These are phyloP conservation scores for Girardinus metallicus DNA, from an alignment of 2,797 vertebrate species.

Conservation along the genomic window DNA sequence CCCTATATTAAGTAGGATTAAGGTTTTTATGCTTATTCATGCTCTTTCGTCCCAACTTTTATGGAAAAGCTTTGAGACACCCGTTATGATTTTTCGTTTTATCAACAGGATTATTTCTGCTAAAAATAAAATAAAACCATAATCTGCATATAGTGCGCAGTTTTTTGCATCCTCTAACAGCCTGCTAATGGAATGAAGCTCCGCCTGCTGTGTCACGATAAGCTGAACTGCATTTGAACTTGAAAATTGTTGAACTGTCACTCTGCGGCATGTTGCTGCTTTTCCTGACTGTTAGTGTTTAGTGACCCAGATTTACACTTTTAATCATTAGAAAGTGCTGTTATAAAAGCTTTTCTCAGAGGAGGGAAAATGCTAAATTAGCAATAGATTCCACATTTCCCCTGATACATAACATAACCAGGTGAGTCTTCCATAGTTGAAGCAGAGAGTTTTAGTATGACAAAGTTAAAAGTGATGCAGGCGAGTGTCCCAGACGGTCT, in stretches of 20 bases:
- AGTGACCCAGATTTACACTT: constrained; percentile 42
- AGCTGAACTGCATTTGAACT: background rate
- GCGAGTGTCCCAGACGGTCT: background rate
- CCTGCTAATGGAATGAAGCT: background rate
- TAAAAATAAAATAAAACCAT: constrained; percentile 8
- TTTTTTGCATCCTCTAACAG: constrained; percentile 4
- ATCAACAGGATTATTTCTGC: constrained; percentile 1
- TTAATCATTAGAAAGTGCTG: constrained; percentile 36
- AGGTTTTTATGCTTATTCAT: background rate
- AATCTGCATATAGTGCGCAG: background rate
- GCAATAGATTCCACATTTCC: constrained; percentile 12
- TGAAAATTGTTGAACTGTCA: constrained; percentile 8
- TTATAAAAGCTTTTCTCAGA: constrained; percentile 37
- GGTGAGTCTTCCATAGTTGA: constrained; percentile 19
- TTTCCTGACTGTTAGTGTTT: constrained; percentile 16
- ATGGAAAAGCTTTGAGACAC: constrained; percentile 1
- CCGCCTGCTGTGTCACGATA: background rate
- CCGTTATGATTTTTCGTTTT: background rate
- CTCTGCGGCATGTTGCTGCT: constrained; percentile 10
- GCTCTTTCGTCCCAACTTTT: background rate
- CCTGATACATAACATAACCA: constrained; percentile 19
- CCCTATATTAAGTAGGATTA: background rate
- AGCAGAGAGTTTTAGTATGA: background rate
- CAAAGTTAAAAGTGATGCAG: background rate
- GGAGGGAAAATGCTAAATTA: constrained; percentile 30